Base-by-base conservation (phyloP, 2,113 vertebrate genomes). In the Taxidea taxus region DNA sequence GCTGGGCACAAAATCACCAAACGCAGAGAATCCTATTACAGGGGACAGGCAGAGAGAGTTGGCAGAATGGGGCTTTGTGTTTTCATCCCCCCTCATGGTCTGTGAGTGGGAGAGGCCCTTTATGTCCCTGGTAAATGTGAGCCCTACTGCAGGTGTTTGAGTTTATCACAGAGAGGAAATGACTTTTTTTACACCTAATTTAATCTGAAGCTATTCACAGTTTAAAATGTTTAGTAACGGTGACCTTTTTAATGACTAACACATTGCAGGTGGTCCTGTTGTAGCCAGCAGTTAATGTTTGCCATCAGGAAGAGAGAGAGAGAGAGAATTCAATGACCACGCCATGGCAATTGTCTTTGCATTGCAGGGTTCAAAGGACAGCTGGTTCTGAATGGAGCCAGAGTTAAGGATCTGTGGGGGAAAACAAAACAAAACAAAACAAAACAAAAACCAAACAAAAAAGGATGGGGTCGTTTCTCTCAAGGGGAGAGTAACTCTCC, bases 101-200 rank as follows among this genome's bases (percentile, higher is more conserved):
- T 86, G 90, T 68, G 83, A 97, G 97, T 95, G 95, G 98, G 97
- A 98, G 98, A 95, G 92, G 87, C 96, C 93, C 96, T 98, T 98
- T 98, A 97, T 97, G 96, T 98, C 97, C 98, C 98, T 94, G 97
- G 98, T 99, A 98, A 99, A 99, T 98, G 95, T 99, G 99, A 99
- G 99, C 98, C 96, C 80, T 95, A 75, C 96, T 98, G 99, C 99
- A 99, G 99, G 99, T 99, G 99, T 99, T 98, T 98, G 98, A 99
- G 99, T 99, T 99, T 99, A 99, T 99, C 99, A 98, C 99, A 98
- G 98, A 98, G 99, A 99, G 99, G 99, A 99, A 99, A 99, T 99
- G 99, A 99, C 99, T 99, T 99, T 99, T 99, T 99, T 99, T 99
- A 99, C 99, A 99, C 99, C 99, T 99, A 99, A 99, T 99, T 99